These are phyloP conservation scores for Clarias magur DNA, from an alignment of 2,113 vertebrate species.

Conservation along the genomic window DNA sequence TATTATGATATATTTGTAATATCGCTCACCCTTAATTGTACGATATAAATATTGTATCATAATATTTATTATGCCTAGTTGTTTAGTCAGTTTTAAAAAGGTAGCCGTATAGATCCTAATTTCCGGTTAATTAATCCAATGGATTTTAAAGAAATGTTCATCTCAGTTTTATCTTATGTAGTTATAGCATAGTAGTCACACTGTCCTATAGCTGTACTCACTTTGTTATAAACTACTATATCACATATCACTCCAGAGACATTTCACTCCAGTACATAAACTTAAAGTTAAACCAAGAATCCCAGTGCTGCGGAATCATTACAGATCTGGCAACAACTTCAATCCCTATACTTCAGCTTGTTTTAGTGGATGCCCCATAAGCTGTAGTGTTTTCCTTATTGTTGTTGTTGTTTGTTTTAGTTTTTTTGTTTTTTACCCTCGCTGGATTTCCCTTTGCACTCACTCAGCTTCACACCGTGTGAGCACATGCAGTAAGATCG, in stretches of 20 bases:
- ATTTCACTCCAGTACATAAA: background rate
- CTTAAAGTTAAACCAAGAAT: background rate
- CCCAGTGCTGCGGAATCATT: background rate
- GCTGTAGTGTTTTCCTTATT: background rate
- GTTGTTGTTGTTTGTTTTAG: background rate
- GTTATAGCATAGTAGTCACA: background rate
- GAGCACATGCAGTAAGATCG: background rate
- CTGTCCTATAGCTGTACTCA: background rate
- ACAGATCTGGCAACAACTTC: background rate
- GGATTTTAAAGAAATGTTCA: background rate
- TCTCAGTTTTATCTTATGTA: background rate
- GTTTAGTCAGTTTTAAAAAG: background rate
- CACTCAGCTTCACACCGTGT: background rate
- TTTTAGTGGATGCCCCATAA: too few species aligned
- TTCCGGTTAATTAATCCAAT: background rate
- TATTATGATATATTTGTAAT: background rate
- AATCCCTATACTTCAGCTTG: background rate
- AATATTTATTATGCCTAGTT: background rate
- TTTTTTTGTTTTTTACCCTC: background rate
- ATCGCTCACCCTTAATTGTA: background rate
- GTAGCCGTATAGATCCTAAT: background rate
- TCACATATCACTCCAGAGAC: background rate
- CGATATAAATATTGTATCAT: background rate
- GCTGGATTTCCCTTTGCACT: background rate
- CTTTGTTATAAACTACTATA: background rate